Conservation (phyloP, 1,140 invertebrate genomes). For the Diprion similis region DNA sequence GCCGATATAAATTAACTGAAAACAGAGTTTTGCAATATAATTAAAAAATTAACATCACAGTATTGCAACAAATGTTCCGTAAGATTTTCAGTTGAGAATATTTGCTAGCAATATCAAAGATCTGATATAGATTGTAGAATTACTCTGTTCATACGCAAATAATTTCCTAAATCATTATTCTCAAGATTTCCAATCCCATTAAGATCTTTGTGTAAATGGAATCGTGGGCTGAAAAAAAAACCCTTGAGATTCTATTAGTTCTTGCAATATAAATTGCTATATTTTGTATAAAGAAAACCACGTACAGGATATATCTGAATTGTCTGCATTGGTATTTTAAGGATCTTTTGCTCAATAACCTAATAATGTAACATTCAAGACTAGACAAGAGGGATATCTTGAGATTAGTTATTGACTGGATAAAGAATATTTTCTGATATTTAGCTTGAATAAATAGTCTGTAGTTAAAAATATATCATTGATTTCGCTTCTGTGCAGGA, state of each 20-base stretch:
- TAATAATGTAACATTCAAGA: slow-evolving; percentile 6
- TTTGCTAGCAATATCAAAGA: no score
- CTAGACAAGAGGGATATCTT: neutral
- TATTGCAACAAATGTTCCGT: no score
- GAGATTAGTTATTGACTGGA: neutral
- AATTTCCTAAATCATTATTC: no score
- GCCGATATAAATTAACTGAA: no score
- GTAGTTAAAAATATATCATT: neutral
- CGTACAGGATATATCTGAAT: neutral
- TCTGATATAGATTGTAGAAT: no score
- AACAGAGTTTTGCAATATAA: no score
- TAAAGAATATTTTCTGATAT: neutral
- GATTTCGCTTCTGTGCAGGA: neutral
- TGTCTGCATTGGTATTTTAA: neutral
- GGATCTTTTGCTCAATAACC: neutral
- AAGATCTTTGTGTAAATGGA: no score
- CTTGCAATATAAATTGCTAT: neutral
- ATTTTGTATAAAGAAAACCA: neutral
- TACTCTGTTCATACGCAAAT: no score
- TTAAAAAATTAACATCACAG: no score
- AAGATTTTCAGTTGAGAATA: no score
- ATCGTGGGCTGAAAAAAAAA: no score
- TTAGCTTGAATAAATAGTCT: neutral
- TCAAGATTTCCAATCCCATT: no score
- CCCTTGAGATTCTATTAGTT: neutral